phyloP scores from a whole-genome alignment of 2,888 invertebrate species.

The Prosopocoilus inquinatus region DNA sequence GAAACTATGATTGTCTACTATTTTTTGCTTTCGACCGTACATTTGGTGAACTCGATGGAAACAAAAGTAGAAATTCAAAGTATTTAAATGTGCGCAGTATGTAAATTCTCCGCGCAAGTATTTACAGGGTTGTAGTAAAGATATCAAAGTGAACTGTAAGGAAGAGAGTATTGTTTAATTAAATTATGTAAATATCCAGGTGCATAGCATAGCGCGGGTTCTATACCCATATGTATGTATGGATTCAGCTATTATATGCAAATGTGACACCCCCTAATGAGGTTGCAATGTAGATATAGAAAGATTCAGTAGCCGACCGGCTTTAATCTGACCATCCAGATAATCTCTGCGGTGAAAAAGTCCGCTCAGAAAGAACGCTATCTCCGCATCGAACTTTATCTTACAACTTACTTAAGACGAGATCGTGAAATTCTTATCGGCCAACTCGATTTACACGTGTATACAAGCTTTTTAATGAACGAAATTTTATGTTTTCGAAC shows the following conservation, averaged over 20 bases:
- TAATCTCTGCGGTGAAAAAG: conserved; percentile 19
- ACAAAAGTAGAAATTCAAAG: not conserved
- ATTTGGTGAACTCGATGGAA: not conserved
- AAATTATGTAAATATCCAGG: conserved; percentile 35
- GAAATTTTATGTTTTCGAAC: conserved; percentile 24
- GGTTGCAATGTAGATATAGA: conserved; percentile 33
- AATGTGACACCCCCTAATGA: conserved; percentile 42
- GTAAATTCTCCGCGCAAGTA: not conserved
- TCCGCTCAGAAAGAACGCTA: conserved; percentile 20
- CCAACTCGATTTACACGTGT: conserved; percentile 32
- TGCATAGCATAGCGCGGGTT: conserved; percentile 21
- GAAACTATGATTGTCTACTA: no score
- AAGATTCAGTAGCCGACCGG: conserved; percentile 30
- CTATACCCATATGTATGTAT: conserved; percentile 25
- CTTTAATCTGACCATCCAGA: conserved; percentile 27
- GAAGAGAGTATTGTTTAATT: conserved; percentile 28
- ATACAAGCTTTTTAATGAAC: conserved; percentile 30
- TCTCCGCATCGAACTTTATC: conserved; percentile 26
- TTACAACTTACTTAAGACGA: conserved; percentile 34
- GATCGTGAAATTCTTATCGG: conserved; percentile 32
- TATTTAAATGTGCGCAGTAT: no score
- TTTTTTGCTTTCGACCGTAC: no score
- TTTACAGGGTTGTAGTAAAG: conserved; percentile 1
- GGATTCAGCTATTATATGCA: conserved; percentile 38
- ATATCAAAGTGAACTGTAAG: conserved; percentile 3